phyloP scores from a whole-genome alignment of 2,888 invertebrate species.

The Rotaria magnacalcarata region DNA sequence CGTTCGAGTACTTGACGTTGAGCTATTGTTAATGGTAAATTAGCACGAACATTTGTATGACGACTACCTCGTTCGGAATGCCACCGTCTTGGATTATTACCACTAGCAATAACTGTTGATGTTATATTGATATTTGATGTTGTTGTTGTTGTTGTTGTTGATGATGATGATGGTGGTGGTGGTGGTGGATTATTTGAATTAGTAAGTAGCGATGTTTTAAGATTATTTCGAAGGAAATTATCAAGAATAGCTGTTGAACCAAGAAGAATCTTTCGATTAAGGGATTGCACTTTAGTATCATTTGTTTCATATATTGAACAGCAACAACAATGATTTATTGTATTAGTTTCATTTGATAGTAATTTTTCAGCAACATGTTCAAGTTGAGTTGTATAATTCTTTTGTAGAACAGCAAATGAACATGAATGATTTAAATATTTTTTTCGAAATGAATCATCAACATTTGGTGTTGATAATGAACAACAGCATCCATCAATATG shows the following conservation, averaged over 20 bases:
- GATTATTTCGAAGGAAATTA: constrained; percentile 9
- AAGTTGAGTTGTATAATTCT: constrained; percentile 16
- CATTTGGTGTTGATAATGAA: not conserved
- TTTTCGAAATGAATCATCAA: not conserved
- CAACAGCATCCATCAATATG: not conserved
- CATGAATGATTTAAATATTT: not conserved
- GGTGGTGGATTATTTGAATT: not conserved
- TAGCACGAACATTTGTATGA: constrained; percentile 15
- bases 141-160: not conserved
- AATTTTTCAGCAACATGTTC: constrained; percentile 8
- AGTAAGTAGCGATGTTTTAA: not conserved
- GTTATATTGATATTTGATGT: not conserved
- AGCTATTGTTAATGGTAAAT: constrained; percentile 16
- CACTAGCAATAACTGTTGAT: not conserved
- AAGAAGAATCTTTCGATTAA: constrained; percentile 3
- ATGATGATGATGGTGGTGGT: not conserved
- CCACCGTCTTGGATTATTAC: not conserved
- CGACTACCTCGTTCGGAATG: not conserved
- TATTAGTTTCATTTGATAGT: not conserved
- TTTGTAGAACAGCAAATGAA: not conserved
- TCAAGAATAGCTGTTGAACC: constrained; percentile 9
- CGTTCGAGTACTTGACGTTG: constrained; percentile 3
- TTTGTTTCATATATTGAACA: not conserved
- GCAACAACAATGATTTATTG: not conserved
- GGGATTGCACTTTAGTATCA: not conserved